Conservation (phyloP, 2,797 vertebrate genomes). For the Lepidocolaptes lacrymiger region DNA sequence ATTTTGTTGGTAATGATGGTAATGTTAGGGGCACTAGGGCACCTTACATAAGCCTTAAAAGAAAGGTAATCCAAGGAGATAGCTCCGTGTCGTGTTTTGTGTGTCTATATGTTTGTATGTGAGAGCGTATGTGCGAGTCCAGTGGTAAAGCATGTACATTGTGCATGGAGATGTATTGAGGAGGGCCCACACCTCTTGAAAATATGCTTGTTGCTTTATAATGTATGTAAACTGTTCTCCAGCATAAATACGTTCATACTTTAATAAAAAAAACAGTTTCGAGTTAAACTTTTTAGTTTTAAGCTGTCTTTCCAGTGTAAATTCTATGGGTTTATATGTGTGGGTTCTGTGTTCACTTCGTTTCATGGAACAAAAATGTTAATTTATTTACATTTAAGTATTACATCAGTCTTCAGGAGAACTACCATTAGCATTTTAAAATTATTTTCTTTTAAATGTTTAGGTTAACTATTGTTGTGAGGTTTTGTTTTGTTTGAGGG, state of each 20-base stretch:
- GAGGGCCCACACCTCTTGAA: constrained; percentile 61
- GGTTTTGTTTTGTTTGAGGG: neutral
- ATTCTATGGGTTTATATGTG: neutral
- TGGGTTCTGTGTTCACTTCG: neutral
- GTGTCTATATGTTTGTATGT: constrained; percentile 19
- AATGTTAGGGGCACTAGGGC: constrained; percentile 59
- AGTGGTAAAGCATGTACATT: constrained; percentile 62
- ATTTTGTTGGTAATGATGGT: constrained; percentile 43
- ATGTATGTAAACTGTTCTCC: constrained; percentile 77
- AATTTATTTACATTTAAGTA: neutral
- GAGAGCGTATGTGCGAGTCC: constrained; percentile 25
- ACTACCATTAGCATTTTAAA: neutral
- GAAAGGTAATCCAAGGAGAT: constrained; percentile 58
- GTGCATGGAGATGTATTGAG: constrained; percentile 63
- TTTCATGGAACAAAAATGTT: neutral
- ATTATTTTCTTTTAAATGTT: neutral
- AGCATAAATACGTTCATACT: constrained; percentile 78
- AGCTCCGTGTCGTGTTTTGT: constrained; percentile 49
- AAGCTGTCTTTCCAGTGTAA: constrained; percentile 20
- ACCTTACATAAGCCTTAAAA: constrained; percentile 78
- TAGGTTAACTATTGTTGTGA: neutral
- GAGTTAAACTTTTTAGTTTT: constrained; percentile 62
- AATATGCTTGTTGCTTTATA: constrained; percentile 76
- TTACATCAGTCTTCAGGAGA: neutral
- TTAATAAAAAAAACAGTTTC: constrained; percentile 79